Evolutionary conservation across 1,140 invertebrate species (phyloP), one percentile per base, ranked within the genome.

Genomic region (Cydia pomonella): DNA sequence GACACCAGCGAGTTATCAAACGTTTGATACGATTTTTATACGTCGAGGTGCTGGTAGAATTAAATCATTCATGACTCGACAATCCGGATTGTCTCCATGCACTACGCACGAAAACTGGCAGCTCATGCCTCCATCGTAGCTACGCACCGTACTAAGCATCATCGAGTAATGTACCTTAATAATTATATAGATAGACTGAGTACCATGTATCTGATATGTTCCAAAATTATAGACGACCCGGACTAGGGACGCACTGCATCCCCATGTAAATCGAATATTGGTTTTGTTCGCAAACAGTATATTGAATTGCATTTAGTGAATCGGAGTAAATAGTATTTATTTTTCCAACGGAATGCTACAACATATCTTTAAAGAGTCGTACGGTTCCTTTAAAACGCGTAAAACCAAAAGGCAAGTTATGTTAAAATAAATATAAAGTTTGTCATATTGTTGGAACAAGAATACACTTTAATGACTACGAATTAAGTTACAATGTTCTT

Each of bases 161-260:
- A 59, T 73, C 75, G 77, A 76, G 76, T 76, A 81, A 79, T 76
- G 76, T 75, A 79, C 80, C 77, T 79, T 80, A 82, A 81, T 82
- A 77, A 79, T 82, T 78, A 75, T 79, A 74, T 78, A 80, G 74
- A 87, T 89, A 91, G 89, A 91, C 89, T 90, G 88, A 90, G 80
- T 87, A 89, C 81, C 82, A 76, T 33, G 63, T 33, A 66, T 66
- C 88, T 85, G 82, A 81, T n/a, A n/a, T 83, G 77, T 80, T 80
- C 76, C 74, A 85, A 80, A 82, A 82, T 80, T 81, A 78, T 41
- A 41, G 41, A 78, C 74, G 72, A 72, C 74, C 18, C 72, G 7
- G 29, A 53, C 66, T 75, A 50, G 23, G 63, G 64, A 59, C 53
- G 53, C n/a, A 21, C 16, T 59, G 53, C 21, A 59, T 59, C 53